Evolutionary conservation across 2,797 vertebrate species (phyloP), one percentile per base, ranked within the genome.

Genomic region (Knipowitschia caucasica): DNA sequence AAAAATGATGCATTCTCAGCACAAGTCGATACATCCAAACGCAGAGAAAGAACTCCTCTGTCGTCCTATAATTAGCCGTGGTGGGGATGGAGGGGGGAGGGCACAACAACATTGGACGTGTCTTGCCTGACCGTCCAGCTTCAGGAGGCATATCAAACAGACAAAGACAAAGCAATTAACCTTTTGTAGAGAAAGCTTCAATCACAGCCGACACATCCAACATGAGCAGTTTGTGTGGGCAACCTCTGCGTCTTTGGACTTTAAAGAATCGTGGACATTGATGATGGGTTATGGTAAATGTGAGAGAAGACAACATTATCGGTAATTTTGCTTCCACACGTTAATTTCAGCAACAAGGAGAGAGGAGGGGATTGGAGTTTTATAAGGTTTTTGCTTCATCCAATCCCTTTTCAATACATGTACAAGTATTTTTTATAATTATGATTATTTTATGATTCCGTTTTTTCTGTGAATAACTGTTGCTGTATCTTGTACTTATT

Each of bases 131-230:
- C 47, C 35, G 39, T 55, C 43, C 74, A 64, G 45, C 69, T 53
- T 74, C 31, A 58, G 59, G 64, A 70, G 46, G 44, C 62, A 71
- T 71, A 77, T 61, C 10, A 50, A 79, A 67, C 38, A 42, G 10
- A 56, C 51, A 59, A 65, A 75, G 3, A 27, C 47, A 55, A 69
- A 59, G 56, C 67, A 81, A 76, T 83, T 81, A 84, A 80, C 65
- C 70, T 63, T 71, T 67, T 54, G 54, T 42, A 49, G 59, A 15
- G 18, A 59, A 65, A 4, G 25, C 35, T 45, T 63, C 58, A 31
- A 36, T 67, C 36, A 51, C 33, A 62, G 66, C 54, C 73, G 53
- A 64, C 36, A 18, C 14, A 34, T 10, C 56, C 59, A 52, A 57
- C 43, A 59, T 38, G 3, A 4, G 47, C 15, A 33, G 26, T 38